Evolutionary conservation across 2,797 vertebrate species (phyloP), one percentile per base, ranked within the genome.

Genomic region (Gymnocypris eckloni): DNA sequence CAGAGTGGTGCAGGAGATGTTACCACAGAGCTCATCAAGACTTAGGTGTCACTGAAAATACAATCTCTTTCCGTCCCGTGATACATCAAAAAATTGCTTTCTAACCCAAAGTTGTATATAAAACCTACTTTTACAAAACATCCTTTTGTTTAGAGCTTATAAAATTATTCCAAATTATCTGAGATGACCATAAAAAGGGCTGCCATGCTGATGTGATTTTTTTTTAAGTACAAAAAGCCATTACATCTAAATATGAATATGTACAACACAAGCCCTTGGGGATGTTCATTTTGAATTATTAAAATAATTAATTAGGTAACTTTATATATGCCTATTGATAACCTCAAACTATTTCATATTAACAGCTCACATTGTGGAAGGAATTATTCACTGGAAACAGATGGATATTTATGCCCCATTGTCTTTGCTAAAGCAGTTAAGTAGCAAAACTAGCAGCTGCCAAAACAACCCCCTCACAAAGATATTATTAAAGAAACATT

Each of bases 181-280:
- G 70, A 83, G 71, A 67, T 82, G 66, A 90, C 70, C 80, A 89
- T 89, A 89, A 54, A 71, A 81, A 83, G 81, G 87, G 87, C 83
- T 81, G 56, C 56, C 86, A 91, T 92, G 82, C 79, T 61, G 79
- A 85, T 88, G 87, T 59, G 82, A 89, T 12, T 80, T 43, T 39
- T 6, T 28, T 75, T 76, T 28, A 93, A 89, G 90, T 94, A 94
- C 90, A 92, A 95, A 94, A 95, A 92, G 91, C 92, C 92, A 90
- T 89, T 90, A 92, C 91, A 94, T 94, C 94, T 94, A 95, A 94
- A 95, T 93, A 95, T 90, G 91, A 91, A 94, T 96, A 95, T 96
- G 90, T 95, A 95, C 95, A 96, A 92, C 93, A 93, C 88, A 94
- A 90, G 92, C 89, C 90, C 88, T 69, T 69, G 41, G 75, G 86